Evolutionary conservation across 2,113 vertebrate genomes (phyloP).

Genomic region (Campylomormyrus numenius): DNA sequence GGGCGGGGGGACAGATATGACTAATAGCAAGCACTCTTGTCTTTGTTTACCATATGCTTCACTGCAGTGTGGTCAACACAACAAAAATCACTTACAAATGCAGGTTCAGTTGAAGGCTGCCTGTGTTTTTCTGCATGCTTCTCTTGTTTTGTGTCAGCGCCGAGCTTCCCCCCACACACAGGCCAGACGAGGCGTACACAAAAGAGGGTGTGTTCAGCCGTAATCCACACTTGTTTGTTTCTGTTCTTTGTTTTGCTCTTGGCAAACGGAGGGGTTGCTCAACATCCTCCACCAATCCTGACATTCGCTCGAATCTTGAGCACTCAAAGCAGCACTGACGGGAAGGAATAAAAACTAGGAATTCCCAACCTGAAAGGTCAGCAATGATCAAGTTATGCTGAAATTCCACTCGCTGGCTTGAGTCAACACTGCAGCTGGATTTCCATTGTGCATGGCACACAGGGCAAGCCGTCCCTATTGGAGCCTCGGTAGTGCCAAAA

Average conservation of each 20-base stretch:
- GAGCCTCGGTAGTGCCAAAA: background rate
- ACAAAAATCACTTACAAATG: background rate
- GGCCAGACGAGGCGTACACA: conserved; percentile 50
- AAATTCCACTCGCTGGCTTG: background rate
- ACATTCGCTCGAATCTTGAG: background rate
- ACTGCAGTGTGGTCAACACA: background rate
- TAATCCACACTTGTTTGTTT: conserved; percentile 46
- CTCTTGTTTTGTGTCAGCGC: conserved; percentile 48
- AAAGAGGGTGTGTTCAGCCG: conserved; percentile 56
- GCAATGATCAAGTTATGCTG: background rate
- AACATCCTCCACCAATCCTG: background rate
- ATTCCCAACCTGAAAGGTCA: background rate
- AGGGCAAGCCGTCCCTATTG: background rate
- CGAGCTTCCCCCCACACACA: conserved; percentile 22
- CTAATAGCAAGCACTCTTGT: background rate
- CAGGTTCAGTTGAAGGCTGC: background rate
- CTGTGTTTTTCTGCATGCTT: conserved; percentile 35
- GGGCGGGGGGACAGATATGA: background rate
- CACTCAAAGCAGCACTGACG: background rate
- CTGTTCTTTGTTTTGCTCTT: conserved; percentile 42
- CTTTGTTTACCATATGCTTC: background rate
- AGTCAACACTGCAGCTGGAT: background rate
- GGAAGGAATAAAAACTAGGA: background rate
- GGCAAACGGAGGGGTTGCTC: background rate
- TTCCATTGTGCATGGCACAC: background rate